phyloP scores from a whole-genome alignment of 2,797 vertebrate genomes.

The Protonibea diacanthus region DNA sequence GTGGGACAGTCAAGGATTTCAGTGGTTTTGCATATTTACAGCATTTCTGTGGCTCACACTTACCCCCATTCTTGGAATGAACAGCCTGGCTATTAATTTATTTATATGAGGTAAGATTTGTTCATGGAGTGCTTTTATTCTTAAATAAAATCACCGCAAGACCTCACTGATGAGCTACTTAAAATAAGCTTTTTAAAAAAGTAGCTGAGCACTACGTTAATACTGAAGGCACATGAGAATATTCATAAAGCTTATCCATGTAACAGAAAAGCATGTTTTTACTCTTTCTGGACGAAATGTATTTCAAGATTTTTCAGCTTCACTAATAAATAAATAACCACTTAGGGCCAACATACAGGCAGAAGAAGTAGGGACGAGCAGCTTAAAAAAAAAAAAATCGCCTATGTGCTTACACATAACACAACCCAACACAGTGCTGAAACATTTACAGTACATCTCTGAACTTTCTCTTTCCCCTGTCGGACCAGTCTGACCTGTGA shows the following conservation, averaged over 20 bases:
- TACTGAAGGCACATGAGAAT: constrained; percentile 48
- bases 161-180: constrained; percentile 10
- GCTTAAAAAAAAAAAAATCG: constrained; percentile 23
- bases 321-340: constrained; percentile 42
- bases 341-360: constrained; percentile 14
- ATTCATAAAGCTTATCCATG: constrained; percentile 19
- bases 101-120: constrained; percentile 61
- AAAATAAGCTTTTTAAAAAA: constrained; percentile 13
- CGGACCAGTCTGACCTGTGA: constrained; percentile 17
- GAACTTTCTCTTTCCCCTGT: not conserved
- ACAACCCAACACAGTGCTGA: constrained; percentile 48
- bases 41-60: constrained; percentile 39
- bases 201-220: not conserved
- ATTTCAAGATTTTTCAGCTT: not conserved
- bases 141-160: constrained; percentile 29
- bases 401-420: constrained; percentile 49
- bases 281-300: not conserved
- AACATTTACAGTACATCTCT: constrained; percentile 52
- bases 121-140: constrained; percentile 32
- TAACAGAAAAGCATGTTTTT: constrained; percentile 47
- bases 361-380: not conserved
- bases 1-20: constrained; percentile 12
- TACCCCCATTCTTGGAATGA: constrained; percentile 40
- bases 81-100: constrained; percentile 11
- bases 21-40: constrained; percentile 47